Percentiles rank a stretch among this genome's conserved stretches.
phyloP scores from a whole-genome alignment of 2,888 invertebrate genomes.

The Phengaris alcon region DNA sequence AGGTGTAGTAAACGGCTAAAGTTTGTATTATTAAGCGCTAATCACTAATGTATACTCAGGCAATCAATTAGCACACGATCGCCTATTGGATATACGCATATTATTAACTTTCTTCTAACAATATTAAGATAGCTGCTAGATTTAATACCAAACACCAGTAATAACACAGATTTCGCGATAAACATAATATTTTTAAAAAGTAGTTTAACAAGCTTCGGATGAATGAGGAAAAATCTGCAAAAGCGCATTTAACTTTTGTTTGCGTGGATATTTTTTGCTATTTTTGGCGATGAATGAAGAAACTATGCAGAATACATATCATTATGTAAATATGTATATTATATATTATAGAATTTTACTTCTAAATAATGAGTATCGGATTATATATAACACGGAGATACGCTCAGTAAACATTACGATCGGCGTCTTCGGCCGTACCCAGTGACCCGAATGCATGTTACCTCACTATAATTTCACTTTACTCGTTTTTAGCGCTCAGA shows the following conservation, averaged over 20 bases:
- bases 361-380: no score
- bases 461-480: constrained; percentile 60
- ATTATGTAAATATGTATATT: neutral
- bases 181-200: neutral
- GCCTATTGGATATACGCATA: neutral
- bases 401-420: constrained; percentile 40
- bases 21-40: neutral
- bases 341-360: no score
- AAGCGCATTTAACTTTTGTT: neutral
- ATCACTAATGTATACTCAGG: neutral
- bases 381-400: constrained; percentile 36
- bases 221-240: neutral
- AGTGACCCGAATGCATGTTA: constrained; percentile 58
- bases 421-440: constrained; percentile 50
- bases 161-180: neutral
- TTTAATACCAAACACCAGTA: neutral
- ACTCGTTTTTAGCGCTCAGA: constrained; percentile 34
- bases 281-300: neutral
- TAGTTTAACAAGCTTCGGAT: neutral
- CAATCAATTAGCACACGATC: neutral
- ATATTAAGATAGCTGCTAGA: neutral
- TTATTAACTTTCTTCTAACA: neutral
- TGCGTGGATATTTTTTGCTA: neutral
- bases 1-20: neutral
- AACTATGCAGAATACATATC: neutral